Evolutionary conservation across 2,113 vertebrate genomes (phyloP).

Genomic region (Pteropus alecto): DNA sequence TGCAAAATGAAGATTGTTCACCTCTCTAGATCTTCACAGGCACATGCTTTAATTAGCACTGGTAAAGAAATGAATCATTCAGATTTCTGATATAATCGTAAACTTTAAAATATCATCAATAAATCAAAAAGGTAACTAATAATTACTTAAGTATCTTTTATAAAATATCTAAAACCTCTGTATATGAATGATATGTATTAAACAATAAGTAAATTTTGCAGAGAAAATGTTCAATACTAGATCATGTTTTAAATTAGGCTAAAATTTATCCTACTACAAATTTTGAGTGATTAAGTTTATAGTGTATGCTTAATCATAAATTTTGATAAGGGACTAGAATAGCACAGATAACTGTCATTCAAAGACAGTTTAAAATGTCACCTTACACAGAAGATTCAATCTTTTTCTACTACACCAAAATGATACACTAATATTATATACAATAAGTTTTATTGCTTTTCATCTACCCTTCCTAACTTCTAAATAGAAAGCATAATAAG

Average conservation of each 20-base stretch:
- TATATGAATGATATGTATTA: slow-evolving; percentile 22
- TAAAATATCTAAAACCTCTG: slow-evolving; percentile 46
- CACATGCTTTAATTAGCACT: slow-evolving; percentile 32
- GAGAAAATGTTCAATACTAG: slow-evolving; percentile 52
- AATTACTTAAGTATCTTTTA: slow-evolving; percentile 19
- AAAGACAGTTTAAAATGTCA: slow-evolving; percentile 69
- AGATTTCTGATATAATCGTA: slow-evolving; percentile 7
- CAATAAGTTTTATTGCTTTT: slow-evolving; percentile 32
- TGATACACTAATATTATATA: slow-evolving; percentile 42
- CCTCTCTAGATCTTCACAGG: slow-evolving; percentile 44
- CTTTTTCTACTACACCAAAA: slow-evolving; percentile 36
- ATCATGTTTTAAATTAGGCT: slow-evolving; percentile 59
- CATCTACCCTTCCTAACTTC: slow-evolving; percentile 38
- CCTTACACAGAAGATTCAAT: slow-evolving; percentile 52
- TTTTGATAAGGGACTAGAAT: slow-evolving; percentile 72
- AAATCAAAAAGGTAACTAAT: slow-evolving; percentile 45
- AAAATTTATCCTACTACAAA: slow-evolving; percentile 64
- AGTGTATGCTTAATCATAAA: slow-evolving; percentile 70
- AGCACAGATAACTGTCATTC: slow-evolving; percentile 69
- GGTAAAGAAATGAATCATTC: slow-evolving; percentile 52
- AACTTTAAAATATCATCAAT: slow-evolving; percentile 55
- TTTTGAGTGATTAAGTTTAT: slow-evolving; percentile 62
- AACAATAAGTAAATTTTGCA: slow-evolving; percentile 53
- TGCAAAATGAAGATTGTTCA: slow-evolving; percentile 20
- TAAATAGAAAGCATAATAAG: slow-evolving; percentile 32